Evolutionary conservation across 2,888 invertebrate species (phyloP).

Genomic region (Neoascia interrupta): DNA sequence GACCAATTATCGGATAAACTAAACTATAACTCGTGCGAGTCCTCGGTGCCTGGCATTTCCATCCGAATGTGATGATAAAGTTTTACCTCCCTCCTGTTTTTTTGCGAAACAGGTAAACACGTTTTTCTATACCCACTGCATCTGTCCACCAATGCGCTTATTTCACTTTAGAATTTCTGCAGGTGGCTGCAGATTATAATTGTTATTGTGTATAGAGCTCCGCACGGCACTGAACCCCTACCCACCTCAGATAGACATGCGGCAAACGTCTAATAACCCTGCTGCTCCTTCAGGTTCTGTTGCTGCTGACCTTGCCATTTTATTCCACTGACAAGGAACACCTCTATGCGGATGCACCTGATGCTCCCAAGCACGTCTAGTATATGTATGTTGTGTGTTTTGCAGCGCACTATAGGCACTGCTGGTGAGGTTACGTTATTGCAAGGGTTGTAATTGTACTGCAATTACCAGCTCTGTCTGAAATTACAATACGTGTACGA

Average conservation of each 20-base stretch:
- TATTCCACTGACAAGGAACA: background rate
- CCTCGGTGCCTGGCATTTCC: background rate
- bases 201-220: slow-evolving; percentile 45
- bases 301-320: slow-evolving; percentile 64
- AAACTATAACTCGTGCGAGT: background rate
- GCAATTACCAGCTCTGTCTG: slow-evolving; percentile 66
- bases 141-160: slow-evolving; percentile 30
- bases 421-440: too few species aligned
- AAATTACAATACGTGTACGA: slow-evolving; percentile 66
- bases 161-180: slow-evolving; percentile 55
- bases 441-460: slow-evolving; percentile 60
- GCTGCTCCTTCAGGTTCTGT: slow-evolving; percentile 3
- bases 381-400: slow-evolving; percentile 3
- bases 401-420: slow-evolving; percentile 3
- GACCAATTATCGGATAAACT: slow-evolving; percentile 27
- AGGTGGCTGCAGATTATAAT: slow-evolving; percentile 64
- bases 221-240: slow-evolving; percentile 1
- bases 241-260: slow-evolving; percentile 31
- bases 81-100: slow-evolving; percentile 1
- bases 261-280: slow-evolving; percentile 55
- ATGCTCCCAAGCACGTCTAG: slow-evolving; percentile 50
- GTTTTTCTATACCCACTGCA: background rate
- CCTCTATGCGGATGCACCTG: slow-evolving; percentile 57
- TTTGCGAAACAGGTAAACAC: background rate
- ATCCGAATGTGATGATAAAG: slow-evolving; percentile 15